These are phyloP conservation scores for Sminthopsis crassicaudata DNA, from an alignment of 2,113 vertebrate species.

Conservation along the genomic window DNA sequence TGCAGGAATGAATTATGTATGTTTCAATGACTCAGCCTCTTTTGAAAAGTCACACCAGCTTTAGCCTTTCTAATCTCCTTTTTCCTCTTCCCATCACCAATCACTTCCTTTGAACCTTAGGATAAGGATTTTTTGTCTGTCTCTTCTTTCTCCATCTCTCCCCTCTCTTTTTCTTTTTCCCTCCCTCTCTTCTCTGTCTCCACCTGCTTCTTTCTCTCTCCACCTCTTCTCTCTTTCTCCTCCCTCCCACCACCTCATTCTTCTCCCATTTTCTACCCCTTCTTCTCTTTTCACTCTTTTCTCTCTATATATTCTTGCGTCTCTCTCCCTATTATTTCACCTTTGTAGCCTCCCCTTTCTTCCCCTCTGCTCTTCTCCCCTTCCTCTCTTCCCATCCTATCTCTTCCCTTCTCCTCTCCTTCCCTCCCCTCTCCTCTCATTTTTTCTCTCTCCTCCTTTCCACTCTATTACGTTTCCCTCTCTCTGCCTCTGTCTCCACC, in stretches of 20 bases:
- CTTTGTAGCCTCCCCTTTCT: too few species aligned
- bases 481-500: too few species aligned
- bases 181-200: neutral
- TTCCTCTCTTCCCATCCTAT: too few species aligned
- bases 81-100: neutral
- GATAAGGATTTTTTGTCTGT: neutral
- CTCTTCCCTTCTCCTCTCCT: too few species aligned
- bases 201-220: neutral
- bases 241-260: too few species aligned
- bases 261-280: too few species aligned
- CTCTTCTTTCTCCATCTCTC: neutral
- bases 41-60: neutral
- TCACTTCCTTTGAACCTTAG: neutral
- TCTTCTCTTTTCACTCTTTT: neutral
- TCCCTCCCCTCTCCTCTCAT: too few species aligned
- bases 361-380: neutral
- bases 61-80: neutral
- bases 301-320: neutral
- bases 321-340: neutral
- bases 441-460: too few species aligned
- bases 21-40: neutral
- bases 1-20: neutral
- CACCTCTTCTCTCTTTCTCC: neutral
- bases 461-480: too few species aligned
- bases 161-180: too few species aligned